Evolutionary conservation across 1,140 invertebrate genomes (phyloP).

Genomic region (Kradibia gibbosae): DNA sequence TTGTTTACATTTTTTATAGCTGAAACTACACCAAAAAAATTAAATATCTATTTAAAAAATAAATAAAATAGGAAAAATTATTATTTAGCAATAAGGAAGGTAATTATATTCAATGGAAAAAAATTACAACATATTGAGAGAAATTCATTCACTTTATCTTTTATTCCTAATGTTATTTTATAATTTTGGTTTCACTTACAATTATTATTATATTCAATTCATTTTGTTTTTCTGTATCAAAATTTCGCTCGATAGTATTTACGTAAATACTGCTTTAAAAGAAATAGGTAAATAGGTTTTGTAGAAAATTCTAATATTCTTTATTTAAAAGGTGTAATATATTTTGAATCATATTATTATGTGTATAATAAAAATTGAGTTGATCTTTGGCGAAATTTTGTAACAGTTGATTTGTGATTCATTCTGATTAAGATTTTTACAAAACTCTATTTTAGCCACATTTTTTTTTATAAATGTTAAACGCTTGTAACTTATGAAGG

Average conservation of each 20-base stretch:
- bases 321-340: slow-evolving; percentile 23
- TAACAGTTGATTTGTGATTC: slow-evolving; percentile 11
- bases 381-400: slow-evolving; percentile 35
- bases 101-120: slow-evolving; percentile 71
- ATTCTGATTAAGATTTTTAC: slow-evolving; percentile 42
- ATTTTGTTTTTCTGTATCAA: slow-evolving; percentile 16
- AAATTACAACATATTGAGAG: slow-evolving; percentile 65
- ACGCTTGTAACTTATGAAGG: slow-evolving; percentile 37
- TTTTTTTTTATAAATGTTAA: slow-evolving; percentile 43
- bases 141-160: slow-evolving; percentile 59
- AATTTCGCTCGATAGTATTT: slow-evolving; percentile 41
- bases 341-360: slow-evolving; percentile 28
- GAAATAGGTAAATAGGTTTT: slow-evolving; percentile 22
- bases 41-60: too few species aligned
- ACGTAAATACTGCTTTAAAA: slow-evolving; percentile 12
- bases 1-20: too few species aligned
- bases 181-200: slow-evolving; percentile 55
- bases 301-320: slow-evolving; percentile 20
- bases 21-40: too few species aligned
- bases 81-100: slow-evolving; percentile 63
- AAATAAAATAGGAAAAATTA: too few species aligned
- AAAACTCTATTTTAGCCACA: slow-evolving; percentile 44
- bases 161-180: slow-evolving; percentile 60
- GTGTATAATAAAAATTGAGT: slow-evolving; percentile 26
- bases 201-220: slow-evolving; percentile 50